Evolutionary conservation across 2,888 invertebrate species (phyloP).

Genomic region (Thereva nobilitata): DNA sequence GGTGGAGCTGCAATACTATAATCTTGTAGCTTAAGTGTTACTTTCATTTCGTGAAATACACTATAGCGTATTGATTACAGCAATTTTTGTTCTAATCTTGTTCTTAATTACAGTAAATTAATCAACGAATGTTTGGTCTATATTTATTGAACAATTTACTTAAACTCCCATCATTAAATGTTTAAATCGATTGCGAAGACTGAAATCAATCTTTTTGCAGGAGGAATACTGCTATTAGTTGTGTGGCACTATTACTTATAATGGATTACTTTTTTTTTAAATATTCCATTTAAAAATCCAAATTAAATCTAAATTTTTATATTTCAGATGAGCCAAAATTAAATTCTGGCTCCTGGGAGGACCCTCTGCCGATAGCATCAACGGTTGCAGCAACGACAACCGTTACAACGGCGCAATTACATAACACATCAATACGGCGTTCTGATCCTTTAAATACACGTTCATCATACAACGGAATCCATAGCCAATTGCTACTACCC

Average conservation of each 20-base stretch:
- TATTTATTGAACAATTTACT: not conserved
- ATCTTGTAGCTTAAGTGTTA: too few species aligned
- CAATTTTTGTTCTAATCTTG: not conserved
- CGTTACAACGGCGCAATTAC: conserved; percentile 54
- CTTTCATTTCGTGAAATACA: too few species aligned
- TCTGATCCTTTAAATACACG: conserved; percentile 48
- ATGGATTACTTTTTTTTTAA: not conserved
- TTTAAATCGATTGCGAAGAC: not conserved
- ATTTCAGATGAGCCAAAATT: conserved; percentile 76
- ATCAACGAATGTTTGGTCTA: not conserved
- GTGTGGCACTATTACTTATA: not conserved
- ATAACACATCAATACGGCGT: conserved; percentile 51
- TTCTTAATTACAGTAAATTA: not conserved
- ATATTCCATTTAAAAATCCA: not conserved
- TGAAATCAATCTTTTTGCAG: not conserved
- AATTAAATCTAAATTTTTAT: conserved; percentile 37
- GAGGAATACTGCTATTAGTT: not conserved
- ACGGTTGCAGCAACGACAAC: conserved; percentile 47
- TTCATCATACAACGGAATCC: conserved; percentile 46
- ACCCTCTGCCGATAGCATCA: conserved; percentile 57
- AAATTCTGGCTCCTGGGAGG: conserved; percentile 79
- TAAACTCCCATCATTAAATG: not conserved
- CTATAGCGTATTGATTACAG: not conserved
- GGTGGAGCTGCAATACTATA: too few species aligned
- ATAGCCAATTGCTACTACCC: conserved; percentile 47